Base-by-base conservation (phyloP, 2,888 invertebrate species). In the Ephialtes manifestator region DNA sequence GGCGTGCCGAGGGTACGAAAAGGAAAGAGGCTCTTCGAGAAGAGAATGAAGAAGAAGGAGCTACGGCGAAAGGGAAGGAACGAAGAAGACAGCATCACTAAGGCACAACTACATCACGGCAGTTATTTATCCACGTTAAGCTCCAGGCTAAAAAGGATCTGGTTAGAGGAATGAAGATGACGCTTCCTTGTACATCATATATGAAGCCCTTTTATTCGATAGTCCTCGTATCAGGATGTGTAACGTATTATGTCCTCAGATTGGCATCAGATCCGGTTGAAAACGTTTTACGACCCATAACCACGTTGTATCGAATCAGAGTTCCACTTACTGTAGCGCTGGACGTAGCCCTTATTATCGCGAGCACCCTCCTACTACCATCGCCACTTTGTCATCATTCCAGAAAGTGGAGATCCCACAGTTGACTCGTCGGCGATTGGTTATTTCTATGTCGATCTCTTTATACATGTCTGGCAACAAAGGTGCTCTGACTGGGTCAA, bases 1-100 rank as follows among this genome's bases (percentile, higher is more conserved):
- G 58, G 71, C 81, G 75, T 86, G 86, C 68, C 67, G 71, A 65
- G 76, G 71, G 71, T 81, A 79, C 71, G 24, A 71, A 81, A 72
- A 67, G 71, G 60, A 65, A 63, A 71, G 4, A 43, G n/a, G 70
- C 35, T 20, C 43, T 20, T 39, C 18, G 43, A 51, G 48, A 77
- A 43, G 68, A 46, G 48, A 39, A 20, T 8, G 35, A 75, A 43
- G 48, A 10, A 39, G 10, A 53, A 43, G 28, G 51, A 55, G 28
- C 11, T 35, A 18, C 18, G 43, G 20, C 18, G 28, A 74, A 43
- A 55, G 39, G 35, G n/a, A 10, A 28, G 11, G 53, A 24, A 4
- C 24, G 4, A 53, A 55, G 18, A 4, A 46, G 68, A 67, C 55
- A 43, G 13, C 55, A 58, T 68, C 53, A 68, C 53, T 28, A 11